A percentile compares a stretch with the other conserved stretches of the same genome.
Evolutionary conservation across 2,113 vertebrate genomes (phyloP).

Genomic region (Mirza zaza): DNA sequence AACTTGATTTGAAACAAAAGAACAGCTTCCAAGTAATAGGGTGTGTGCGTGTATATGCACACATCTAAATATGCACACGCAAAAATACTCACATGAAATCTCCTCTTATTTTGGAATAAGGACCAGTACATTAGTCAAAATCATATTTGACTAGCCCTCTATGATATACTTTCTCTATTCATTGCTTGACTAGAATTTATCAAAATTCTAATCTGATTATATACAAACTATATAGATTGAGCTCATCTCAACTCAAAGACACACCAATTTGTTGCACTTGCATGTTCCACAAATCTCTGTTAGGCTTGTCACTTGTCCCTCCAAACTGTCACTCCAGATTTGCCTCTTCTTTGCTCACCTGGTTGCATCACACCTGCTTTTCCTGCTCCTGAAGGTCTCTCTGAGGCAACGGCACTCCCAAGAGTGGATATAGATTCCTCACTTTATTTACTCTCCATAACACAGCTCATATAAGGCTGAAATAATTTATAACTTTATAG

Average conservation of each 20-base stretch:
- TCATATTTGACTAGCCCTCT: not conserved
- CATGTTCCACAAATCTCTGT: not conserved
- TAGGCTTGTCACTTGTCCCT: not conserved
- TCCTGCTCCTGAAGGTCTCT: not conserved
- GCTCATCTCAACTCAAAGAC: not conserved
- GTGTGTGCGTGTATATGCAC: fast-evolving
- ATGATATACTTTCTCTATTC: not conserved
- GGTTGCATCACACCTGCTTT: not conserved
- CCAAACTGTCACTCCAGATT: not conserved
- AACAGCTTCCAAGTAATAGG: not conserved
- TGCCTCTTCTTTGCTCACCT: not conserved
- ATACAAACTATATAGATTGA: not conserved
- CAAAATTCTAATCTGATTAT: not conserved
- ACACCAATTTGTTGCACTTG: not conserved
- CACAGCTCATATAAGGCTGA: not conserved
- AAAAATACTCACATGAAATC: not conserved
- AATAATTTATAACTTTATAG: not conserved
- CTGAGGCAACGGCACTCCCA: not conserved
- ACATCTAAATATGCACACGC: fast-evolving
- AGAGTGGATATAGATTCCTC: not conserved
- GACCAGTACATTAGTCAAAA: not conserved
- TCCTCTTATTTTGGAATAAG: not conserved
- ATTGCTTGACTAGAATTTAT: not conserved
- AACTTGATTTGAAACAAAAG: not conserved
- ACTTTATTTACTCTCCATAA: too few species aligned